Conservation (phyloP, 2,888 invertebrate species). For the Chorisops tibialis region DNA sequence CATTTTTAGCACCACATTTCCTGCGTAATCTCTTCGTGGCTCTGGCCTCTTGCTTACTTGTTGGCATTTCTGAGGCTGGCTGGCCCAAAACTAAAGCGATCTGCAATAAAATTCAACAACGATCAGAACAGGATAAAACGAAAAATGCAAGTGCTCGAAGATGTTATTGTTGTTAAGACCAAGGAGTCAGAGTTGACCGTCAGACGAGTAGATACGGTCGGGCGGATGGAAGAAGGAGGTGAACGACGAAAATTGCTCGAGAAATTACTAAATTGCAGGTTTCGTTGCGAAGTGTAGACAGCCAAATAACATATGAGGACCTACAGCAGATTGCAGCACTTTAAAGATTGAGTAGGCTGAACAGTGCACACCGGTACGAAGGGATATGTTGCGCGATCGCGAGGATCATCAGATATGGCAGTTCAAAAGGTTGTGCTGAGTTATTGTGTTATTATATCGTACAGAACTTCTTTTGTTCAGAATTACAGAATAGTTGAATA, state of each 20-base stretch:
- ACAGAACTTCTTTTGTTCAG: too few species aligned
- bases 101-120: not conserved
- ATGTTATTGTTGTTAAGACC: not conserved
- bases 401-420: too few species aligned
- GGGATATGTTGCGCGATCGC: too few species aligned
- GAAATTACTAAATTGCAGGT: conserved; percentile 29
- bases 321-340: conserved; percentile 26
- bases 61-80: too few species aligned
- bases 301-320: conserved; percentile 28
- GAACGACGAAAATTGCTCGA: conserved; percentile 13
- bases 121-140: not conserved
- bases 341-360: not conserved
- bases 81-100: not conserved
- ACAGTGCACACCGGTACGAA: too few species aligned
- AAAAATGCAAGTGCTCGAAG: not conserved
- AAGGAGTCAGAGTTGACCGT: not conserved
- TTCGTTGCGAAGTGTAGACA: conserved; percentile 23
- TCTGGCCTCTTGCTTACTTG: too few species aligned
- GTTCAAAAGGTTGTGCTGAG: too few species aligned
- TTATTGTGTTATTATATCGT: too few species aligned
- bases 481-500: too few species aligned
- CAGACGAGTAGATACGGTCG: conserved; percentile 4
- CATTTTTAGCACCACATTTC: too few species aligned
- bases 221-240: not conserved
- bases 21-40: too few species aligned